Conservation (phyloP, 2,797 vertebrate genomes). For the Siniperca scherzeri region DNA sequence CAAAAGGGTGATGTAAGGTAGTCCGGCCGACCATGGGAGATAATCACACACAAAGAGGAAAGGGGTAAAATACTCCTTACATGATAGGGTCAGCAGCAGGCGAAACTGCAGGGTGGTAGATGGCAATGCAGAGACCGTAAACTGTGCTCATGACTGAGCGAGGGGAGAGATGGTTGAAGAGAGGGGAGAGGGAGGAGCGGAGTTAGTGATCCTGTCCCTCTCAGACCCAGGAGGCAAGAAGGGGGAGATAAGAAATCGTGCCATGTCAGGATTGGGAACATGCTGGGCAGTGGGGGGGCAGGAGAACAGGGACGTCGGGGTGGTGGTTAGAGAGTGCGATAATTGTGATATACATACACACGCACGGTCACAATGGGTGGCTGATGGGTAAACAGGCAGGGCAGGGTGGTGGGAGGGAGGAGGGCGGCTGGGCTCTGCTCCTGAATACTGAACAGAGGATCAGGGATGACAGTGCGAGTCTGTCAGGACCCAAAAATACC, state of each 20-base stretch:
- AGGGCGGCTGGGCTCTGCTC: constrained; percentile 67
- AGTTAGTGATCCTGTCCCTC: constrained; percentile 70
- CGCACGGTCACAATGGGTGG: constrained; percentile 76
- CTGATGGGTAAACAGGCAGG: constrained; percentile 84
- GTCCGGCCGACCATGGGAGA: constrained; percentile 54
- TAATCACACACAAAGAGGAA: constrained; percentile 67
- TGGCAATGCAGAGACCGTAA: constrained; percentile 46
- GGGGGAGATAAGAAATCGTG: constrained; percentile 83
- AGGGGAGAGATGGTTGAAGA: constrained; percentile 54
- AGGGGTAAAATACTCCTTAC: constrained; percentile 63
- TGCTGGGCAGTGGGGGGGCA: constrained; percentile 74
- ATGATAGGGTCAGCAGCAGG: constrained; percentile 74
- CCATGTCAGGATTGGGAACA: constrained; percentile 83
- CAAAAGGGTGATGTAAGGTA: constrained; percentile 67
- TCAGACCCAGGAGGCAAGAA: constrained; percentile 77
- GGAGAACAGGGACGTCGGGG: constrained; percentile 60
- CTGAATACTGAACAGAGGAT: constrained; percentile 86
- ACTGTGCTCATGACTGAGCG: constrained; percentile 63
- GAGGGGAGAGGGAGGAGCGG: constrained; percentile 63
- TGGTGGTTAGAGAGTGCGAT: constrained; percentile 71
- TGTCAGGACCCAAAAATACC: constrained; percentile 73
- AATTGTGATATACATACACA: constrained; percentile 85
- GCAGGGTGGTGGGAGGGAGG: constrained; percentile 70
- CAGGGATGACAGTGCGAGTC: constrained; percentile 69
- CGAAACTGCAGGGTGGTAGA: constrained; percentile 70